These are phyloP conservation scores for Malacoraja senta DNA, from an alignment of 2,797 vertebrate genomes.

Conservation along the genomic window DNA sequence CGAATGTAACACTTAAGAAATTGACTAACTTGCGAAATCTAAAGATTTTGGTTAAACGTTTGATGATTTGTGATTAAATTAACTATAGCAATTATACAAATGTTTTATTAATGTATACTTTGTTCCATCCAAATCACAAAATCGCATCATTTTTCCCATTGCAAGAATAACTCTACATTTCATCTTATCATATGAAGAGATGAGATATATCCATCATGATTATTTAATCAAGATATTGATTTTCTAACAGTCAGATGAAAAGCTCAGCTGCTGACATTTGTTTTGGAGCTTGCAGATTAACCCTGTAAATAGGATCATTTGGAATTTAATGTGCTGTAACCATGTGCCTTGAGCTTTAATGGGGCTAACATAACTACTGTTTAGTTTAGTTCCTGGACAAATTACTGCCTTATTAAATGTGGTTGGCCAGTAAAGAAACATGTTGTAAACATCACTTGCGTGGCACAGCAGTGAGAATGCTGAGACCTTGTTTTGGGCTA, in stretches of 20 bases:
- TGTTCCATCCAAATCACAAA: not conserved
- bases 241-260: constrained; percentile 24
- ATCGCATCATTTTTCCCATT: not conserved
- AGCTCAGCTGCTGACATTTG: constrained; percentile 25
- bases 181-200: not conserved
- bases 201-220: constrained; percentile 5
- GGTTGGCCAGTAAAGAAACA: not conserved
- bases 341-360: not conserved
- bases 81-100: not conserved
- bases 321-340: constrained; percentile 42
- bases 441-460: not conserved
- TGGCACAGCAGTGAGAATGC: not conserved
- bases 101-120: not conserved
- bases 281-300: constrained; percentile 40
- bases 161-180: not conserved
- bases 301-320: constrained; percentile 44
- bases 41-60: not conserved
- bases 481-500: no score
- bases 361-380: not conserved
- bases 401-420: not conserved
- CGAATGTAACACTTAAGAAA: not conserved
- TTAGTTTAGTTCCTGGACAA: not conserved
- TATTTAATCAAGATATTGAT: constrained; percentile 38
- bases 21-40: not conserved
- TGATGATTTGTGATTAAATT: not conserved